Percentiles rank a stretch among this genome's conserved stretches.
phyloP scores from a whole-genome alignment of 37 sponge, comb jelly and placozoan species.

The Cliona cf. orientalis region DNA sequence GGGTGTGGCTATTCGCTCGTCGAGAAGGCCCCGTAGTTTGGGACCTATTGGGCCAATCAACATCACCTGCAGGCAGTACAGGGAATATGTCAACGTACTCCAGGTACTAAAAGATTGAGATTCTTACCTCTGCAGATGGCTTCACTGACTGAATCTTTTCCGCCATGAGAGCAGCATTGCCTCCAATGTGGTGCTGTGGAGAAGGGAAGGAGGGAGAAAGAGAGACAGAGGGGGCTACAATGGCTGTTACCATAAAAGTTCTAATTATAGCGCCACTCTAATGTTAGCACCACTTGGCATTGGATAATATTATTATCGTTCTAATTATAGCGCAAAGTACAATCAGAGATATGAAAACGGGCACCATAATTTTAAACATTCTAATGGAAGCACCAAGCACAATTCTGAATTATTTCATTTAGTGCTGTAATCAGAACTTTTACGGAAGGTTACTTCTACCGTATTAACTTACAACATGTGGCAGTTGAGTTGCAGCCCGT shows the following conservation, averaged over 20 bases:
- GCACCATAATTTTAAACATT: too few relatives aligned
- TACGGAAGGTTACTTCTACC: too few relatives aligned
- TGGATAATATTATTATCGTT: too few relatives aligned
- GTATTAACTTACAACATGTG: slow-evolving; percentile 49
- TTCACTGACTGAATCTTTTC: slow-evolving; percentile 46
- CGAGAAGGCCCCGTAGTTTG: slow-evolving; percentile 55
- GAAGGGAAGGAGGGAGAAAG: neutral
- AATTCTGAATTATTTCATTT: too few relatives aligned
- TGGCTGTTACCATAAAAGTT: too few relatives aligned
- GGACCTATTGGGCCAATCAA: slow-evolving; percentile 81
- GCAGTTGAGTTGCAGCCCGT: slow-evolving; percentile 30
- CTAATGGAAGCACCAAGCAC: neutral
- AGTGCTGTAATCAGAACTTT: too few relatives aligned
- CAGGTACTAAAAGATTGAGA: neutral
- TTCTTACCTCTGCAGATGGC: slow-evolving; percentile 14
- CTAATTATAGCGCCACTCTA: too few relatives aligned
- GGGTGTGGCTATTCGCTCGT: slow-evolving; percentile 30
- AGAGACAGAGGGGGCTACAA: too few relatives aligned
- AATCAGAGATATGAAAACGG: too few relatives aligned
- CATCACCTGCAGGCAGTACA: slow-evolving; percentile 32
- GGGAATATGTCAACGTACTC: neutral
- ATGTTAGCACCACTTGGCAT: too few relatives aligned
- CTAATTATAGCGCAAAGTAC: too few relatives aligned
- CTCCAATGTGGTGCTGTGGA: slow-evolving; percentile 84
- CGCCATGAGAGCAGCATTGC: slow-evolving; percentile 94